Conservation (phyloP, 2,113 vertebrate species). For the Tragelaphus strepsiceros region DNA sequence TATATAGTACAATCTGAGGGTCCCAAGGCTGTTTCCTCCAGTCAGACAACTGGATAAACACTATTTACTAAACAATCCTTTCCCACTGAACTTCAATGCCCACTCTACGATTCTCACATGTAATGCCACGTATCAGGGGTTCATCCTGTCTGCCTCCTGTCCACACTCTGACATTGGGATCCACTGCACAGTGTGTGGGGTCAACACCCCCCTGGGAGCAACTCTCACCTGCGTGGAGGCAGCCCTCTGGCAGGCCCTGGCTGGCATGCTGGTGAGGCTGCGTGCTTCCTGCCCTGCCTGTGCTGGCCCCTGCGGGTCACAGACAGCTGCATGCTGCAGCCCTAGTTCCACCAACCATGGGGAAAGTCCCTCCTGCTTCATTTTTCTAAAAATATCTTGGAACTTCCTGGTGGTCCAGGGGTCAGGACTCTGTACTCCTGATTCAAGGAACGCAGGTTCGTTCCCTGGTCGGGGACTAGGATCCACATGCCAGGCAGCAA, state of each 20-base stretch:
- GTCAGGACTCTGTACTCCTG: neutral
- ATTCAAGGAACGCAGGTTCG: neutral
- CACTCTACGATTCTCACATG: neutral
- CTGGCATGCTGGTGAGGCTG: too few relatives aligned
- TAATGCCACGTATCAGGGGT: neutral
- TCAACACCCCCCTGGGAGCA: neutral
- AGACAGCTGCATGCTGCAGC: neutral
- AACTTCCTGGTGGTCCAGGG: neutral
- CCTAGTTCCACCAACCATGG: neutral
- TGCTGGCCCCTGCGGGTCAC: neutral
- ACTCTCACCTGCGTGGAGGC: neutral
- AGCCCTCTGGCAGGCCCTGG: neutral
- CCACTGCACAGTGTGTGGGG: neutral
- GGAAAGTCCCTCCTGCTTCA: neutral
- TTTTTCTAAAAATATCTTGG: neutral
- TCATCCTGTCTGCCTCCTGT: neutral
- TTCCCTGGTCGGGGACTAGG: neutral
- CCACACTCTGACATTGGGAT: neutral
- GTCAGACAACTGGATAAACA: neutral
- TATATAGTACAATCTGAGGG: neutral
- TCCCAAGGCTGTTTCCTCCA: neutral
- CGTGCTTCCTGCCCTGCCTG: neutral
- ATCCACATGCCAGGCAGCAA: neutral
- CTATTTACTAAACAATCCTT: neutral
- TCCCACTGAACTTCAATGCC: neutral